phyloP scores from a whole-genome alignment of 2,113 vertebrate genomes.

The Aegotheles bennettii region DNA sequence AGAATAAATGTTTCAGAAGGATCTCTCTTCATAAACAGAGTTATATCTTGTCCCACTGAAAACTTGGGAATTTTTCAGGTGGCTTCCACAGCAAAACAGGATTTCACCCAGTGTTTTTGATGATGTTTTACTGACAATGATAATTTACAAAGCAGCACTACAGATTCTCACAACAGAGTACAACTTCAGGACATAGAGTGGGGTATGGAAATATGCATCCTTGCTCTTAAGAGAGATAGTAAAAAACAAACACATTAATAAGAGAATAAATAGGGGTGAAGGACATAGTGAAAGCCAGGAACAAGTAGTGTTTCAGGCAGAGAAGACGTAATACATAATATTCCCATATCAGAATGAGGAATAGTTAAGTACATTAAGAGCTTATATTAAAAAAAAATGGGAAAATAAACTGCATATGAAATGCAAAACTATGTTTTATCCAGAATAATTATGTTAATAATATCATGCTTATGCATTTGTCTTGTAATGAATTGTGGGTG shows the following conservation, averaged over 20 bases:
- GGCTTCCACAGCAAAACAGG: neutral
- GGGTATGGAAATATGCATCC: neutral
- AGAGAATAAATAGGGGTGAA: neutral
- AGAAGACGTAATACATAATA: neutral
- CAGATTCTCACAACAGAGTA: neutral
- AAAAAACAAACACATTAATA: neutral
- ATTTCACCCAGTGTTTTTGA: neutral
- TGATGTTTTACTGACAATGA: neutral
- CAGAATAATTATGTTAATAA: slow-evolving; percentile 6
- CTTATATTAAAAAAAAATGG: neutral
- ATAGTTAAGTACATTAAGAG: neutral
- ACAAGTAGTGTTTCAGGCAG: neutral
- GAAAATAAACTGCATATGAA: neutral
- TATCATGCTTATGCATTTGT: neutral
- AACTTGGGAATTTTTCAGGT: neutral
- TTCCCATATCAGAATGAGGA: neutral
- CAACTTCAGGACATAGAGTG: neutral
- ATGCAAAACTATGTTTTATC: neutral
- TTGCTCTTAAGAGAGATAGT: neutral
- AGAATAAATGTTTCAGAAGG: neutral
- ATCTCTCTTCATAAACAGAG: neutral
- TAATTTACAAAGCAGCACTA: neutral
- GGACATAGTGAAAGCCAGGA: neutral
- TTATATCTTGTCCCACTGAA: neutral
- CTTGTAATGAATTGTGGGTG: neutral